phyloP scores from a whole-genome alignment of 2,797 vertebrate species.

The Jordanella pulchra region DNA sequence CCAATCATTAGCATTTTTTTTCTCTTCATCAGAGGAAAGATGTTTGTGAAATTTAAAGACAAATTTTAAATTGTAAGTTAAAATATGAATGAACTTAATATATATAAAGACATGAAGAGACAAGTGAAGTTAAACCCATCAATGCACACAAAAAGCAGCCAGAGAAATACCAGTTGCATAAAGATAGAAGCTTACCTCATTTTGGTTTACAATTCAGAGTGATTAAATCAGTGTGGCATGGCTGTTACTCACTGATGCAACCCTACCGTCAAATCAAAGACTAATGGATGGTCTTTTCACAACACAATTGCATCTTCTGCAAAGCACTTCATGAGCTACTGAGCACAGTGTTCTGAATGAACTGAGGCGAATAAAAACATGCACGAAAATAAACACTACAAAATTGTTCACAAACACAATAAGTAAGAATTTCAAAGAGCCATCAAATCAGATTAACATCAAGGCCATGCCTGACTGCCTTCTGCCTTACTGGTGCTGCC shows the following conservation, averaged over 20 bases:
- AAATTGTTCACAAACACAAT: conserved; percentile 54
- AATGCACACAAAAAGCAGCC: background rate
- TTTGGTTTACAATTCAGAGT: background rate
- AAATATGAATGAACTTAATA: background rate
- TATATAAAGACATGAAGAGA: background rate
- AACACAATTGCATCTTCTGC: conserved; percentile 30
- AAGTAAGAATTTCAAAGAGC: conserved; percentile 59
- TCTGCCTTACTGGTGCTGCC: conserved; percentile 47
- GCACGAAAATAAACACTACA: conserved; percentile 29
- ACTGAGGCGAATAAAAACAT: conserved; percentile 53
- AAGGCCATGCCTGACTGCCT: conserved; percentile 38
- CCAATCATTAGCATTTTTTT: too few species aligned
- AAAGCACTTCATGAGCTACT: conserved; percentile 6
- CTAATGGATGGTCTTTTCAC: conserved; percentile 36
- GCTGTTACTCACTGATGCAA: conserved; percentile 7
- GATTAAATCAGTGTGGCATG: conserved; percentile 11
- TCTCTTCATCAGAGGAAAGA: too few species aligned
- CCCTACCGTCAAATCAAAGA: conserved; percentile 10
- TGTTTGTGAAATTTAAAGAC: too few species aligned
- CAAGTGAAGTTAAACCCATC: background rate
- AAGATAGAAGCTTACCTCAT: background rate
- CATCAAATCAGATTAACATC: conserved; percentile 54
- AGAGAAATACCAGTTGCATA: background rate
- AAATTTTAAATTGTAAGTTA: too few species aligned
- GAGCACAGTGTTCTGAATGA: conserved; percentile 51